Conservation (phyloP, 2,113 vertebrate species). For the Pomatorhinus ruficollis region DNA sequence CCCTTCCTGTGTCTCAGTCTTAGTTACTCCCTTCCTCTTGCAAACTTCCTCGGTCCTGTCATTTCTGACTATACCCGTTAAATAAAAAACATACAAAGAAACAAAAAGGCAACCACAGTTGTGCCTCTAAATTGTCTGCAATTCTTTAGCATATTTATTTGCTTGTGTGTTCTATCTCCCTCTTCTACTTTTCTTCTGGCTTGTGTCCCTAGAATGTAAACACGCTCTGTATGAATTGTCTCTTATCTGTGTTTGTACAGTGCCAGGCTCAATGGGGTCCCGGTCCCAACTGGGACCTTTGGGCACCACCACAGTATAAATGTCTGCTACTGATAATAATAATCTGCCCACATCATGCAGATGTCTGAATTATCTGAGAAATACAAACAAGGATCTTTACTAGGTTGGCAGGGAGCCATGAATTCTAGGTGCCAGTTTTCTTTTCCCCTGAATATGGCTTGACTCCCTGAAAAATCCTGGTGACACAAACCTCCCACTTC, state of each 20-base stretch:
- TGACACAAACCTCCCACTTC: conserved; percentile 24
- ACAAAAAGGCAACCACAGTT: background rate
- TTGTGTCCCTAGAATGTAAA: conserved; percentile 50
- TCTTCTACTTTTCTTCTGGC: conserved; percentile 47
- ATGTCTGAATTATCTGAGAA: conserved; percentile 65
- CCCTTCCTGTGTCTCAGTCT: background rate
- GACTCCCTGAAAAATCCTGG: conserved; percentile 7
- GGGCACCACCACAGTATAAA: conserved; percentile 46
- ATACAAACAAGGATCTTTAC: conserved; percentile 62
- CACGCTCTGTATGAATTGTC: conserved; percentile 23
- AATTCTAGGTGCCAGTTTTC: conserved; percentile 59
- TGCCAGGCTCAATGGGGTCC: conserved; percentile 51
- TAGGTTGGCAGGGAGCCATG: conserved; percentile 22
- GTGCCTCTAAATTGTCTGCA: background rate
- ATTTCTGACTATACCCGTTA: background rate
- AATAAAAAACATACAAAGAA: background rate
- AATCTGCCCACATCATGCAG: conserved; percentile 54
- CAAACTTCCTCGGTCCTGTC: background rate
- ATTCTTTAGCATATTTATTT: conserved; percentile 24
- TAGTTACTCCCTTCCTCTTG: conserved; percentile 46
- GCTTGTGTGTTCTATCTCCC: background rate
- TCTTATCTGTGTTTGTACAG: conserved; percentile 67
- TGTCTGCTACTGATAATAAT: conserved; percentile 63
- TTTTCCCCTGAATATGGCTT: background rate
- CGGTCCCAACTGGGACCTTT: background rate